Base-by-base conservation (phyloP, 2,888 invertebrate genomes). In the Idaea biselata region DNA sequence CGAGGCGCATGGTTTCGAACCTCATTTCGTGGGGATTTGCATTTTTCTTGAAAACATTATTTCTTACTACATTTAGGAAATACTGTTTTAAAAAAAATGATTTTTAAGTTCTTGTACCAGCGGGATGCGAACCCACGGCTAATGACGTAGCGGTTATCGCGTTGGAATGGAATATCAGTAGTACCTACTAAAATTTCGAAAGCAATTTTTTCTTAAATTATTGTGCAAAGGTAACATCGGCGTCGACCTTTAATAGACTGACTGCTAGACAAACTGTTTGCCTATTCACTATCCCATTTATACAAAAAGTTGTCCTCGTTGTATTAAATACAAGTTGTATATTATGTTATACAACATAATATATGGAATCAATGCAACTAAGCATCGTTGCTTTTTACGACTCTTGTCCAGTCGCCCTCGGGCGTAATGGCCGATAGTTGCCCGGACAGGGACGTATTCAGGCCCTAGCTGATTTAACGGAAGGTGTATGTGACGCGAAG, bases 331-430 rank as follows among this genome's bases (percentile, higher is more conserved):
- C 62, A 66, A 63, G 66, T 68, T 63, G 57, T 25, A 25, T 25
- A 25, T 25, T 25, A 25, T 25, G 25, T 25, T 25, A 25, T 25
- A 62, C 60, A 44, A 61, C 62, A 65, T 71, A 71, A 68, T 68
- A 67, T 65, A 60, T 66, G 68, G 64, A 64, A 64, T 70, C 56
- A 68, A 68, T 72, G 72, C 71, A 72, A 68, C 64, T 68, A 72
- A 68, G 68, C 62, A 60, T 61, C 65, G 64, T 72, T 72, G 76
- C 73, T 80, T 80, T 81, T 81, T 77, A 80, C 80, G 74, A 70
- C 80, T 75, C 74, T 77, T 76, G 77, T 68, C 64, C 69, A 69
- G 75, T 73, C 69, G 66, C 64, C 68, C 66, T 64, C 60, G 66
- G 67, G 60, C 61, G 62, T 73, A 76, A 76, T 76, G 70, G 64